phyloP scores from a whole-genome alignment of 2,113 vertebrate species.

The Paratilapia polleni region DNA sequence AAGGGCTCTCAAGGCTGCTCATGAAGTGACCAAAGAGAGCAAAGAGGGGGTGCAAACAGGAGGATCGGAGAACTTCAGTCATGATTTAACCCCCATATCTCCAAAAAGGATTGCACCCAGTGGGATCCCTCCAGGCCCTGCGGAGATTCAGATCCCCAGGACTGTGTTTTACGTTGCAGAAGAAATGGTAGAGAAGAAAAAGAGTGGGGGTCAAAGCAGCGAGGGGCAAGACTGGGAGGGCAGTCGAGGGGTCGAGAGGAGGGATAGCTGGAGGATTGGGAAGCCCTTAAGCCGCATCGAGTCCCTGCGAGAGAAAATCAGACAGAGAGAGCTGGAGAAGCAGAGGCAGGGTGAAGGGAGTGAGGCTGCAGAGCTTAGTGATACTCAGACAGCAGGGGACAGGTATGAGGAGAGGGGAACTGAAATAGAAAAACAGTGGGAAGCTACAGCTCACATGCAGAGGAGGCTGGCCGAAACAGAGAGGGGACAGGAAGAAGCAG shows the following conservation, averaged over 20 bases:
- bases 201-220: neutral
- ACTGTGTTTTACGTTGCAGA: slow-evolving; percentile 78
- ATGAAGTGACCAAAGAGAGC: slow-evolving; percentile 24
- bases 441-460: slow-evolving; percentile 34
- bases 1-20: neutral
- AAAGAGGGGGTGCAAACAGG: slow-evolving; percentile 10
- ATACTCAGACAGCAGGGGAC: neutral
- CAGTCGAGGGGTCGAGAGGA: slow-evolving; percentile 60
- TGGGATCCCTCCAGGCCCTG: neutral
- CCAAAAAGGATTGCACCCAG: slow-evolving; percentile 27
- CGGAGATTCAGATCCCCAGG: slow-evolving; percentile 72
- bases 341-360: slow-evolving; percentile 30
- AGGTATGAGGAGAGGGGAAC: slow-evolving; percentile 20
- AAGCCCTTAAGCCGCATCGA: slow-evolving; percentile 78
- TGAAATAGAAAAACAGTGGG: slow-evolving; percentile 43
- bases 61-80: slow-evolving; percentile 9
- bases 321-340: slow-evolving; percentile 66
- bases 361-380: slow-evolving; percentile 19
- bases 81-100: slow-evolving; percentile 39
- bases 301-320: slow-evolving; percentile 76
- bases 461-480: slow-evolving; percentile 42
- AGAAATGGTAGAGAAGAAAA: slow-evolving; percentile 49
- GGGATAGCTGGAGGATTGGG: slow-evolving; percentile 74
- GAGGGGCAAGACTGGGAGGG: slow-evolving; percentile 47
- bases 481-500: slow-evolving; percentile 68